Percentiles rank a stretch among this genome's conserved stretches.
Evolutionary conservation across 2,888 invertebrate genomes (phyloP).

Genomic region (Lomographa bimaculata): DNA sequence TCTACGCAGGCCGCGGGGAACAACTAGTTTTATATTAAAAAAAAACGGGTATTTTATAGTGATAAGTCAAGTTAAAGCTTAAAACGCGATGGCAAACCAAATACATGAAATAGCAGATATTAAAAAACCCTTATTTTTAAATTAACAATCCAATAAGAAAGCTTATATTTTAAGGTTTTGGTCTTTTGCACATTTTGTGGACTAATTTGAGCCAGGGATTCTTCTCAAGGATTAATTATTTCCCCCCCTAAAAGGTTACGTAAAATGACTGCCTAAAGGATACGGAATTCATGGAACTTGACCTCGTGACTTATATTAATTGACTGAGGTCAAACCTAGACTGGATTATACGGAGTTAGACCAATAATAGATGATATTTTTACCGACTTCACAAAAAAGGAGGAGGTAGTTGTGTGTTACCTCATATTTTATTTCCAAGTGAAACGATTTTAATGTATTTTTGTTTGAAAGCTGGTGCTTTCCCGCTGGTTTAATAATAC

Average conservation of each 20-base stretch:
- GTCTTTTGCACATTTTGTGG: slow-evolving; percentile 6
- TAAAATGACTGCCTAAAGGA: slow-evolving; percentile 18
- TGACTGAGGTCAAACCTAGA: slow-evolving; percentile 20
- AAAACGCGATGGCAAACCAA: slow-evolving; percentile 1
- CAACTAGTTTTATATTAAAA: no score
- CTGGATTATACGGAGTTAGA: slow-evolving; percentile 10
- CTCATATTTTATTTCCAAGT: no score
- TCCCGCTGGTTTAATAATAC: no score
- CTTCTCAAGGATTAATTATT: slow-evolving; percentile 9
- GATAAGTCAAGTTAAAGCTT: neutral
- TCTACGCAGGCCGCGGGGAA: no score
- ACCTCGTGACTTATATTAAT: slow-evolving; percentile 14
- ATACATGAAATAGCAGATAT: slow-evolving; percentile 1
- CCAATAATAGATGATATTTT: slow-evolving; percentile 5
- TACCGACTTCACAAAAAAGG: no score
- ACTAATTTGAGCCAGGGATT: slow-evolving; percentile 6
- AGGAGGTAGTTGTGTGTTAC: no score
- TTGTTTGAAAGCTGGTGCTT: no score
- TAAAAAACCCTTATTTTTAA: no score
- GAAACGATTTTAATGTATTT: no score
- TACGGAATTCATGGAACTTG: slow-evolving; percentile 18
- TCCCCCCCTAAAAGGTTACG: slow-evolving; percentile 14
- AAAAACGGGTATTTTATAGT: no score
- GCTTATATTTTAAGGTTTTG: no score
- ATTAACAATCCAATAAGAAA: no score